Conservation (phyloP, 2,888 invertebrate species). For the Mesoligia furuncula region DNA sequence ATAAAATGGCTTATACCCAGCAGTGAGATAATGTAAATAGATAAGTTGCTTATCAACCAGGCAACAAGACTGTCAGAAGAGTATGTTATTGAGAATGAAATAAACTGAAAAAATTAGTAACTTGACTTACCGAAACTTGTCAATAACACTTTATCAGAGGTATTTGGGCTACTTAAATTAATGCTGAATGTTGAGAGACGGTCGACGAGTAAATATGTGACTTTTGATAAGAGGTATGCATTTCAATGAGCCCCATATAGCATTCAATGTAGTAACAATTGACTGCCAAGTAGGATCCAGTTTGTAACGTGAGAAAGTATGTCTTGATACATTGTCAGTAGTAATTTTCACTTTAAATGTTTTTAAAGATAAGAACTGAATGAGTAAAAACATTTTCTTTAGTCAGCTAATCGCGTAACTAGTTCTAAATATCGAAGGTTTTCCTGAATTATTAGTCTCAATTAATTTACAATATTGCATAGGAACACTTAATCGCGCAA, state of each 20-base stretch:
- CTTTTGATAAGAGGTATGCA: slow-evolving; percentile 40
- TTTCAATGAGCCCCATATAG: slow-evolving; percentile 19
- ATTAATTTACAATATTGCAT: slow-evolving; percentile 15
- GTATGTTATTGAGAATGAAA: slow-evolving; percentile 10
- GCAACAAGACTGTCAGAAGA: slow-evolving; percentile 19
- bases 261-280: slow-evolving; percentile 27
- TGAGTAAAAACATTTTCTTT: neutral
- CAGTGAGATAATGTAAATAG: slow-evolving; percentile 19
- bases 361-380: neutral
- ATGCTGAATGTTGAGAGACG: slow-evolving; percentile 25
- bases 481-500: slow-evolving; percentile 12
- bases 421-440: neutral
- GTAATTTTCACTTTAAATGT: neutral
- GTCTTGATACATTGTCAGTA: slow-evolving; percentile 6
- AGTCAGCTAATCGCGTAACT: neutral
- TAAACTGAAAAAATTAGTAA: slow-evolving; percentile 13
- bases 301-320: neutral
- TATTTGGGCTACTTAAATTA: slow-evolving; percentile 46
- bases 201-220: slow-evolving; percentile 33
- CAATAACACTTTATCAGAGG: slow-evolving; percentile 42
- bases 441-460: neutral
- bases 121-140: slow-evolving; percentile 22
- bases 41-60: slow-evolving; percentile 35
- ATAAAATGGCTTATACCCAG: slow-evolving; percentile 21
- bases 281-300: slow-evolving; percentile 8